Evolutionary conservation across 1,140 invertebrate species (phyloP).

Genomic region (Drosophila orena): DNA sequence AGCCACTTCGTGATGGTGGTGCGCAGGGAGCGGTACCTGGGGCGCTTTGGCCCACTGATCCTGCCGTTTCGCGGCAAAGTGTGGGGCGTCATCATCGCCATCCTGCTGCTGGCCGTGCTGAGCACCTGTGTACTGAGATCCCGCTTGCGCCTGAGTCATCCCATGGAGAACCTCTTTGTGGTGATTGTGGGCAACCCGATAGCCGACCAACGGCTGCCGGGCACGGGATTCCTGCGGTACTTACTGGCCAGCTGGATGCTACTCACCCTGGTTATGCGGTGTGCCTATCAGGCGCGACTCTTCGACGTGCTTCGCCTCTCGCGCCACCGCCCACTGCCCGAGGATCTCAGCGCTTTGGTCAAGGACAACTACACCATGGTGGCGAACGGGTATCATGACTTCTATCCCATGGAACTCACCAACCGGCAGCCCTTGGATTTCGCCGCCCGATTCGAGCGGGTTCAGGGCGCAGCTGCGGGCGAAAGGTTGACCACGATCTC

Average conservation of each 20-base stretch:
- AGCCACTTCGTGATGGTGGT: slow-evolving; percentile 63
- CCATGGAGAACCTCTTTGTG: slow-evolving; percentile 41
- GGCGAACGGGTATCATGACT: slow-evolving; percentile 51
- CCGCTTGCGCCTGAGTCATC: slow-evolving; percentile 8
- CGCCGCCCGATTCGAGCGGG: slow-evolving; percentile 13
- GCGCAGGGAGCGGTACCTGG: slow-evolving; percentile 29
- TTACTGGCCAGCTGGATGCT: slow-evolving; percentile 58
- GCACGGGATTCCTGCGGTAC: slow-evolving; percentile 20
- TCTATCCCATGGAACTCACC: slow-evolving; percentile 49
- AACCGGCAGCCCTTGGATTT: slow-evolving; percentile 1
- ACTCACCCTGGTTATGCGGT: slow-evolving; percentile 53
- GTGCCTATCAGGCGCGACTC: slow-evolving; percentile 67
- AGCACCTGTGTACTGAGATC: slow-evolving; percentile 11
- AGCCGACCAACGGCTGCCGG: slow-evolving; percentile 18
- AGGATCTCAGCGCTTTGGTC: slow-evolving; percentile 30
- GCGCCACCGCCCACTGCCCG: slow-evolving; percentile 30
- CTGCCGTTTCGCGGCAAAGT: slow-evolving; percentile 41
- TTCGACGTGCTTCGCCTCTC: slow-evolving; percentile 55
- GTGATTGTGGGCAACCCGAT: slow-evolving; percentile 47
- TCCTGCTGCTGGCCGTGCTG: slow-evolving; percentile 17
- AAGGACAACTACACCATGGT: slow-evolving; percentile 60
- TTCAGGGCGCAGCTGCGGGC: slow-evolving; percentile 7
- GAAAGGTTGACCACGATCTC: slow-evolving; percentile 48
- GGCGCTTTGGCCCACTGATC: slow-evolving; percentile 28
- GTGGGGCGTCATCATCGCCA: slow-evolving; percentile 29